These are phyloP conservation scores for Plebejus melissa DNA, from an alignment of 2,888 invertebrate species.

Conservation along the genomic window DNA sequence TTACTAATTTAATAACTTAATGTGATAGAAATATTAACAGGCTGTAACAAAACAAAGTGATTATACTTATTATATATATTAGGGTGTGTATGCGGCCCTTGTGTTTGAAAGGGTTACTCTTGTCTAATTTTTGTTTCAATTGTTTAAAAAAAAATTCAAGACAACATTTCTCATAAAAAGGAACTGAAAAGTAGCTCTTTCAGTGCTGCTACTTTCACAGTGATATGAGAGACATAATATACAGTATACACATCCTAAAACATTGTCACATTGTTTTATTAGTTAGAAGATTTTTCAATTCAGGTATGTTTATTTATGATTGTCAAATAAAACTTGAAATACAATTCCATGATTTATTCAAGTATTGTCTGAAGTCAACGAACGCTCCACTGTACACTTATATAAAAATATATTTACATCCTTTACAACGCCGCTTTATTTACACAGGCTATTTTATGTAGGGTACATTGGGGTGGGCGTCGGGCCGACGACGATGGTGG, in stretches of 20 bases:
- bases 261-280: neutral
- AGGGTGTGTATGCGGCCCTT: neutral
- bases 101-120: no score
- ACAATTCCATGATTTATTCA: conserved; percentile 47
- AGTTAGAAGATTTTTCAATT: neutral
- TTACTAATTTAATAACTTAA: neutral
- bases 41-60: no score
- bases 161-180: no score
- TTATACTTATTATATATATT: no score
- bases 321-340: conserved; percentile 42
- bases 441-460: conserved; percentile 57
- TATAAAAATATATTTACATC: conserved; percentile 63
- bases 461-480: conserved; percentile 58
- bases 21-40: neutral
- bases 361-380: conserved; percentile 63
- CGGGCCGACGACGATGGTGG: conserved; percentile 64
- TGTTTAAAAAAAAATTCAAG: no score
- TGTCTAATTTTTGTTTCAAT: no score
- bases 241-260: neutral
- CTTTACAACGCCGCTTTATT: conserved; percentile 41
- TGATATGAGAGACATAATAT: neutral
- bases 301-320: neutral
- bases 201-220: neutral
- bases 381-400: conserved; percentile 54
- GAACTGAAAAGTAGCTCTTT: neutral